These are phyloP conservation scores for Gerris lacustris DNA, from an alignment of 2,888 invertebrate genomes.

Conservation along the genomic window DNA sequence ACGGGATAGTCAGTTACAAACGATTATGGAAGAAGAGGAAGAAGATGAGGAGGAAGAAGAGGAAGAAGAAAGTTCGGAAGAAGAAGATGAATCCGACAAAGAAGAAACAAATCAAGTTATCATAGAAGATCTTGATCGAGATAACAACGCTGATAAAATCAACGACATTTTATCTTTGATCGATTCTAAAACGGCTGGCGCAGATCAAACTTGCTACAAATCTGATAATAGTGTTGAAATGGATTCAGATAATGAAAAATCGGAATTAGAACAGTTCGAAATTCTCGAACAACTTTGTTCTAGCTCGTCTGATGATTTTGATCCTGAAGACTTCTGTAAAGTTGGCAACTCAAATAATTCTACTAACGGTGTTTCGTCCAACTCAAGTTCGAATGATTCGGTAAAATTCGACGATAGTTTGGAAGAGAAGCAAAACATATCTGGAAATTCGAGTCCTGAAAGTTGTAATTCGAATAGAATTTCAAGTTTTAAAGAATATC, in stretches of 20 bases:
- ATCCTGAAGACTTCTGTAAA: not conserved
- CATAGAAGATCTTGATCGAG: not conserved
- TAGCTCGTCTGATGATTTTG: conserved; percentile 14
- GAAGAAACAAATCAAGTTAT: not conserved
- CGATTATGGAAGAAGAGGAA: conserved; percentile 37
- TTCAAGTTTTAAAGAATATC: not conserved
- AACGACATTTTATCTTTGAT: not conserved
- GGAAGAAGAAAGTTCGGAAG: conserved; percentile 41
- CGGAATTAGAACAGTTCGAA: conserved; percentile 22
- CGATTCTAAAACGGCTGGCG: not conserved
- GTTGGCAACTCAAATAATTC: not conserved
- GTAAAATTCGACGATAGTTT: too few species aligned
- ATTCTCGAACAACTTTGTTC: conserved; percentile 24
- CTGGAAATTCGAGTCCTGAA: too few species aligned
- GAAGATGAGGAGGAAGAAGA: conserved; percentile 42
- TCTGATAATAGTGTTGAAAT: conserved; percentile 16
- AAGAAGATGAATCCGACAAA: not conserved
- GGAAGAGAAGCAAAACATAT: too few species aligned
- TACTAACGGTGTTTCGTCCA: too few species aligned
- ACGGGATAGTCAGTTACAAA: conserved; percentile 29
- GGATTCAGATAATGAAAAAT: conserved; percentile 23
- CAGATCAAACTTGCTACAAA: not conserved
- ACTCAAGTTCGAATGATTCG: too few species aligned
- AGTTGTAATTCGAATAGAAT: not conserved
- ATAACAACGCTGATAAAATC: not conserved